phyloP scores from a whole-genome alignment of 2,797 vertebrate species.

The Melanotaenia boesemani region DNA sequence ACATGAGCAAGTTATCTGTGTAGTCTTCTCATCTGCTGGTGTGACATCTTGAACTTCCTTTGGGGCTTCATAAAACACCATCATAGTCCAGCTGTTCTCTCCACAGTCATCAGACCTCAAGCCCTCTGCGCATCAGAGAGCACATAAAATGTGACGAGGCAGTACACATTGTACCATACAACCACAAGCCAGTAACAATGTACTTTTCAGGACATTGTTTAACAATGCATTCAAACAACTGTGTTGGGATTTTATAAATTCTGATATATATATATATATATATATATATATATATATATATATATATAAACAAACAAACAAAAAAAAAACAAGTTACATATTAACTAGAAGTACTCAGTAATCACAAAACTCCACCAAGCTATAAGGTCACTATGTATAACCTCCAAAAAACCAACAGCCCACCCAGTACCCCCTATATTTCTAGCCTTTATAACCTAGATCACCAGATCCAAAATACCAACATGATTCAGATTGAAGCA shows the following conservation, averaged over 20 bases:
- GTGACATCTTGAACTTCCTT: slow-evolving; percentile 5
- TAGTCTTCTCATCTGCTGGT: neutral
- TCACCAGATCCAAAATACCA: too few relatives aligned
- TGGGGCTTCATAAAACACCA: slow-evolving; percentile 10
- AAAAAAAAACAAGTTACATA: too few relatives aligned
- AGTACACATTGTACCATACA: neutral
- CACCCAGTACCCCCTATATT: too few relatives aligned
- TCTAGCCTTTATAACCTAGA: too few relatives aligned
- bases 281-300: too few relatives aligned
- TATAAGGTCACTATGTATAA: too few relatives aligned
- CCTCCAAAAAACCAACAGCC: too few relatives aligned
- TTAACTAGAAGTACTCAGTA: too few relatives aligned
- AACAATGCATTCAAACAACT: neutral
- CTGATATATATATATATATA: too few relatives aligned
- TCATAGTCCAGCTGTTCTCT: slow-evolving; percentile 6
- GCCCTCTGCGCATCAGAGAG: slow-evolving; percentile 11
- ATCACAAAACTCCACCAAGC: too few relatives aligned
- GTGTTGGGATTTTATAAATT: too few relatives aligned
- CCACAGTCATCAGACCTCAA: slow-evolving; percentile 32
- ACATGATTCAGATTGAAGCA: neutral
- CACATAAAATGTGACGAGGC: neutral
- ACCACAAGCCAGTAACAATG: neutral
- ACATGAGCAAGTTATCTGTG: slow-evolving; percentile 2
- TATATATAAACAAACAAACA: too few relatives aligned
- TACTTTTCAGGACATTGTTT: neutral